Conservation (phyloP, 2,113 vertebrate genomes). For the Galeopterus variegatus region DNA sequence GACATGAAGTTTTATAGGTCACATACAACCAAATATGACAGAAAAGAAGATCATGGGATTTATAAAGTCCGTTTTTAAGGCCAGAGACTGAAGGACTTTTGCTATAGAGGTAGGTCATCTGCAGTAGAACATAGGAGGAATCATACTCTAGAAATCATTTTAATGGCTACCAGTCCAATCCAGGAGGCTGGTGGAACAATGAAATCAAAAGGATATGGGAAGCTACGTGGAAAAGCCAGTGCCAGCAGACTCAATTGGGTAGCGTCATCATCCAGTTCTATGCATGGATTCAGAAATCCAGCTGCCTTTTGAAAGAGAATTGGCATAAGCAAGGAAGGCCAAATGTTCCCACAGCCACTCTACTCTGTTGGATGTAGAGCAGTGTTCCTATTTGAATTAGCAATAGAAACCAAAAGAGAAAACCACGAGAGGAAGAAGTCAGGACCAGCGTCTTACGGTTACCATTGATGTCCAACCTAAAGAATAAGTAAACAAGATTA, state of each 20-base stretch:
- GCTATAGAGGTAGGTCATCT: background rate
- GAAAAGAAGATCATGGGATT: background rate
- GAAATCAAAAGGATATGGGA: background rate
- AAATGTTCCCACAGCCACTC: background rate
- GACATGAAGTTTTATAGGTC: background rate
- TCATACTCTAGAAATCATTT: background rate
- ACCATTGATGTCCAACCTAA: background rate
- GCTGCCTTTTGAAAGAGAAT: background rate
- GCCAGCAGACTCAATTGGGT: background rate
- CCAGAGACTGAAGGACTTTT: background rate
- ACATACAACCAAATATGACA: background rate
- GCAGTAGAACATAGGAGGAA: background rate
- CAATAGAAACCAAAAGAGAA: constrained; percentile 8
- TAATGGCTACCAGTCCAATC: background rate
- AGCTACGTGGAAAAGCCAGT: background rate
- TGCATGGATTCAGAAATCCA: background rate
- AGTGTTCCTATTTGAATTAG: background rate
- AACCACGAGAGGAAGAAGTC: background rate
- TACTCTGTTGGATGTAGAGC: background rate
- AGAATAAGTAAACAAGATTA: constrained; percentile 13
- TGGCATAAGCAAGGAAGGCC: background rate
- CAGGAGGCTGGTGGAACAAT: background rate
- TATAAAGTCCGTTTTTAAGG: background rate
- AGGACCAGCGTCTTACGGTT: background rate
- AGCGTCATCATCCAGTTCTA: background rate